Percentiles rank a stretch among this genome's conserved stretches.
Evolutionary conservation across 2,797 vertebrate species (phyloP).

Genomic region (Spinus pinus): DNA sequence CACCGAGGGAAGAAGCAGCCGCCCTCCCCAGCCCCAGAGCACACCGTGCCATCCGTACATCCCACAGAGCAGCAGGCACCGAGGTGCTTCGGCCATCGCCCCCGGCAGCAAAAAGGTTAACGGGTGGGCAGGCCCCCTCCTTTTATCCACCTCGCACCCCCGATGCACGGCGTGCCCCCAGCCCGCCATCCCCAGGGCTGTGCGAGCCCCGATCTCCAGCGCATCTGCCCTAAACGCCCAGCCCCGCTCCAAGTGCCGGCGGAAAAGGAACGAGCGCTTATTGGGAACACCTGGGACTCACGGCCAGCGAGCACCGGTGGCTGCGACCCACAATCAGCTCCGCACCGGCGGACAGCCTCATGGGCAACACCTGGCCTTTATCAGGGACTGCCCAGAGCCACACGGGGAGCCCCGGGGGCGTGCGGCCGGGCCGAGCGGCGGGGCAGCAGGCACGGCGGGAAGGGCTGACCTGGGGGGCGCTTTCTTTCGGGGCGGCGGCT

Average conservation of each 20-base stretch:
- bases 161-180: background rate
- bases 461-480: background rate
- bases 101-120: background rate
- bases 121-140: background rate
- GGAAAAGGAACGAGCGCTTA: background rate
- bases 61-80: fast-evolving
- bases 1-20: background rate
- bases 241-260: background rate
- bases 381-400: fast-evolving
- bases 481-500: background rate
- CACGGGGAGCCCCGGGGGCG: background rate
- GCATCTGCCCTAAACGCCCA: background rate
- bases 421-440: background rate
- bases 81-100: background rate
- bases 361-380: fast-evolving
- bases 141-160: background rate
- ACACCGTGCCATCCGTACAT: fast-evolving
- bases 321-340: background rate
- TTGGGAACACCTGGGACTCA: background rate
- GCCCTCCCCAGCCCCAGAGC: background rate
- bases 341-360: fast-evolving
- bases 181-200: background rate
- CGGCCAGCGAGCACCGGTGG: background rate
- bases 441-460: background rate
- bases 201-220: fast-evolving